Evolutionary conservation across 2,113 vertebrate genomes (phyloP), one percentile per base, ranked within the genome.

Genomic region (Notiomystis cincta): DNA sequence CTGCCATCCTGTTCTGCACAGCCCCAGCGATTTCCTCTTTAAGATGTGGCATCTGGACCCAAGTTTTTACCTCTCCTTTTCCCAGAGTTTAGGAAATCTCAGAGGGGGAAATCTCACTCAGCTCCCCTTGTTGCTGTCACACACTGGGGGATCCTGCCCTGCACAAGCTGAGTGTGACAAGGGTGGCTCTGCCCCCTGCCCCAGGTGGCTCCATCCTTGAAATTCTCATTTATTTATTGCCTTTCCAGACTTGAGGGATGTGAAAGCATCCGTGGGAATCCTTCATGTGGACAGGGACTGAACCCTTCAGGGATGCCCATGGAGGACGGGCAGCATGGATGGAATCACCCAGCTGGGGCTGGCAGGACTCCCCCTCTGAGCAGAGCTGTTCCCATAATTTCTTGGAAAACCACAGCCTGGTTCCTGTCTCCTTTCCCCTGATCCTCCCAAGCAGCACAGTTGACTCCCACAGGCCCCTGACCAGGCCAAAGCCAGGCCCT

Each of bases 21-120:
- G 82, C 69, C 70, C 37, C 54, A 64, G 58, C 57, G 42, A 40
- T 93, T 75, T 60, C 47, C 82, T 95, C 62, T 87, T 88, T 78
- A 90, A 91, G 79, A 61, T 64, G 57, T 13, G 90, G 76, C 95
- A 95, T 95, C 89, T 95, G 96, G 96, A 50, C 18, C 19, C 13
- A 13, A 21, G 48, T 23, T 84, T 91, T 60, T 70, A 44, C 77
- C 61, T 90, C 61, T 31, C 4, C 19, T 83, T 24, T 61, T 50
- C 3, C 61, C 42, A 23, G 75, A 56, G 42, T n/a, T 54, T 22
- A 51, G 28, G n/a, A n/a, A n/a, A n/a, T n/a, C n/a, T n/a, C n/a
- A 31, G 45, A 42, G 24, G 65, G 8, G 33, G 45, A 8, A 20
- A 19, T 25, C 28, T 65, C 42, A 1, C 7, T 25, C 31, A 42